A percentile compares a stretch with the other conserved stretches of the same genome.
Conservation (phyloP, 2,888 invertebrate genomes). For the Lochmaea capreae region DNA sequence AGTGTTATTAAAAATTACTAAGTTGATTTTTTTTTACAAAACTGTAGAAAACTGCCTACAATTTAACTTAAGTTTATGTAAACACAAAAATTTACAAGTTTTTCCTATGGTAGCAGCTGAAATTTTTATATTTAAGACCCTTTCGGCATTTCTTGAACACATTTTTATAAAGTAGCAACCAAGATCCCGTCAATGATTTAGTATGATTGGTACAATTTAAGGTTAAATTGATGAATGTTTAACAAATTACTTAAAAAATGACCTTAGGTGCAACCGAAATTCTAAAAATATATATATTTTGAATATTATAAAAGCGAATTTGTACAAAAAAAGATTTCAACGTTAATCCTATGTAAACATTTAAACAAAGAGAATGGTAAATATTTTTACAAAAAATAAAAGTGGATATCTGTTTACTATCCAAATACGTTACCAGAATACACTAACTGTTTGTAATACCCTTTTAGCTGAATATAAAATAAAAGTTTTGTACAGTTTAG, state of each 20-base stretch:
- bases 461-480: constrained; percentile 30
- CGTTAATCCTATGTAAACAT: constrained; percentile 23
- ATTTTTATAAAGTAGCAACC: background rate
- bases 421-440: constrained; percentile 14
- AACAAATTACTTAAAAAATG: background rate
- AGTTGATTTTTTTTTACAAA: constrained; percentile 20
- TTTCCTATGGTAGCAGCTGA: background rate
- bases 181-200: background rate
- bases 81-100: background rate
- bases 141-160: background rate
- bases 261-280: background rate
- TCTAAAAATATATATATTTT: constrained; percentile 17
- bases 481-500: constrained; percentile 44
- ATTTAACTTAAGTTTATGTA: constrained; percentile 1
- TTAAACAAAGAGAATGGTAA: constrained; percentile 27
- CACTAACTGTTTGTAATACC: constrained; percentile 31
- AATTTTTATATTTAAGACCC: background rate
- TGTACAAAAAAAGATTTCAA: constrained; percentile 25
- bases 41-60: constrained; percentile 10
- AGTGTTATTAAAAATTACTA: constrained; percentile 20
- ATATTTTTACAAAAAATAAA: constrained; percentile 25
- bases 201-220: too few relatives aligned
- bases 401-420: constrained; percentile 21
- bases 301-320: constrained; percentile 20
- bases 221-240: too few relatives aligned